Conservation (phyloP, 2,888 invertebrate species). For the Parnassius glacialis region DNA sequence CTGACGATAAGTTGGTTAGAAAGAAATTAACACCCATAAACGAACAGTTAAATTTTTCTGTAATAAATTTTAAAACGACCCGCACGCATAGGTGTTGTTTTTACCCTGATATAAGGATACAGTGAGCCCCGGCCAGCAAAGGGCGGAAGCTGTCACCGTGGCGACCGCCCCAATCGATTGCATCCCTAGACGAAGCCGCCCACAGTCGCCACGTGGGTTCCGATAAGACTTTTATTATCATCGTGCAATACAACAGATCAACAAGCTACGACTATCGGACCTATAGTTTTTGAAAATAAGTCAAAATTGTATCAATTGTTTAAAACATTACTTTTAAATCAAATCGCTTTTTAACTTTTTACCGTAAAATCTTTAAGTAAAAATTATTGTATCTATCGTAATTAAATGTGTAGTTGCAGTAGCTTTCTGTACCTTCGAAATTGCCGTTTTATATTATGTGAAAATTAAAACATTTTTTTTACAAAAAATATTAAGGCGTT, state of each 20-base stretch:
- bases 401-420: too few relatives aligned
- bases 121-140: slow-evolving; percentile 14
- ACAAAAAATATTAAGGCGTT: too few relatives aligned
- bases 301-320: too few relatives aligned
- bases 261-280: background rate
- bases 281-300: background rate
- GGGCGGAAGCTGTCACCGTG: slow-evolving; percentile 36
- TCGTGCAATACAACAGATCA: slow-evolving; percentile 1
- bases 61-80: background rate
- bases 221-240: slow-evolving; percentile 11
- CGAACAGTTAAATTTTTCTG: too few relatives aligned
- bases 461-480: too few relatives aligned
- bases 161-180: slow-evolving; percentile 51
- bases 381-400: too few relatives aligned
- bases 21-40: too few relatives aligned
- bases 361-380: too few relatives aligned
- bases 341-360: too few relatives aligned
- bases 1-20: background rate
- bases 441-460: too few relatives aligned
- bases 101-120: background rate
- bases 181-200: slow-evolving; percentile 29
- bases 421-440: too few relatives aligned
- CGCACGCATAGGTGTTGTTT: background rate
- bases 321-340: too few relatives aligned
- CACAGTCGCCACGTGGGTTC: slow-evolving; percentile 22